Conservation (phyloP, 2,113 vertebrate species). For the Nesospiza acunhae region DNA sequence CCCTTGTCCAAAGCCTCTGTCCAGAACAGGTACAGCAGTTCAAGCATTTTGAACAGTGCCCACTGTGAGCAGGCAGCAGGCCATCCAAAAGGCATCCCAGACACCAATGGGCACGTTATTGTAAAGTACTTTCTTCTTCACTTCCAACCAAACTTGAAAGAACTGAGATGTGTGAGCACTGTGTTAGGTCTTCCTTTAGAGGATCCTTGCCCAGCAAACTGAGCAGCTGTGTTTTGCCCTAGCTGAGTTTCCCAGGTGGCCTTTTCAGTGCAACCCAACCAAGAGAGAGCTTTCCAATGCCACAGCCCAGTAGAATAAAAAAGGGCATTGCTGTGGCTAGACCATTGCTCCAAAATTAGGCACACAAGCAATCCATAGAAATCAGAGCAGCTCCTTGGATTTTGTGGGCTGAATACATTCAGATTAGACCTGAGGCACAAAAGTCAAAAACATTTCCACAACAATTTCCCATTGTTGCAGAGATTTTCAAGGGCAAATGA, state of each 20-base stretch:
- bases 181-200: neutral
- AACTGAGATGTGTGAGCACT: neutral
- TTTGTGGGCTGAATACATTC: neutral
- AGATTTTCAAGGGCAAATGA: neutral
- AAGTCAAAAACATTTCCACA: neutral
- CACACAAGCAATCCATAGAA: neutral
- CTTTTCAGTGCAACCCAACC: neutral
- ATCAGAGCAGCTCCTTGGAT: neutral
- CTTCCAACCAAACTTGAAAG: neutral
- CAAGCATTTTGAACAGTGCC: neutral
- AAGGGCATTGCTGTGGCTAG: neutral
- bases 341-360: neutral
- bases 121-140: neutral
- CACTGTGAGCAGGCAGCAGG: neutral
- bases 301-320: neutral
- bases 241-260: neutral
- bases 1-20: neutral
- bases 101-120: neutral
- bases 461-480: neutral
- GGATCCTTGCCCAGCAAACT: neutral
- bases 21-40: neutral
- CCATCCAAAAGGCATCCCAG: neutral
- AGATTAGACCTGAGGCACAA: neutral
- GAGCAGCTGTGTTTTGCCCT: neutral
- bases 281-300: neutral